These are phyloP conservation scores for Euzophera pinguis DNA, from an alignment of 2,888 invertebrate species.

Conservation along the genomic window DNA sequence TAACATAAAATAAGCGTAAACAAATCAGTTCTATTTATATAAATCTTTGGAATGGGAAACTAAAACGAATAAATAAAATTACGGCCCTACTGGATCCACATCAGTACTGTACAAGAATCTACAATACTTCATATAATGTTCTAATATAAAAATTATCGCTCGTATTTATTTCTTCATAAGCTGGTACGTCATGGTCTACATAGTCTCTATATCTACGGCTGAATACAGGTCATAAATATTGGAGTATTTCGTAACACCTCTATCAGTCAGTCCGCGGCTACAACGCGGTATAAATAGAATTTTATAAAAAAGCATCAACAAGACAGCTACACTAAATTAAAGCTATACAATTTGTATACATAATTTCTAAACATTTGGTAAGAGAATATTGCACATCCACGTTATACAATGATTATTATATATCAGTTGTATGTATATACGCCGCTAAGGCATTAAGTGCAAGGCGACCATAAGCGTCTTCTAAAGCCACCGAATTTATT, in stretches of 20 bases:
- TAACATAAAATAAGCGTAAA: not conserved
- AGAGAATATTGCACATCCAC: slow-evolving; percentile 75
- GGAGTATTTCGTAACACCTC: slow-evolving; percentile 68
- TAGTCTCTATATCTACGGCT: slow-evolving; percentile 55
- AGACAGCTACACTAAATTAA: slow-evolving; percentile 76
- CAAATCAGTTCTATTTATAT: slow-evolving; percentile 6
- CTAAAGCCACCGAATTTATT: slow-evolving; percentile 36
- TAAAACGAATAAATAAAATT: slow-evolving; percentile 17
- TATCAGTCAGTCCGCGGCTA: slow-evolving; percentile 75
- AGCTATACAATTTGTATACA: slow-evolving; percentile 77
- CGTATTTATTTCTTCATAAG: slow-evolving; percentile 60
- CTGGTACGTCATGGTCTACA: slow-evolving; percentile 50
- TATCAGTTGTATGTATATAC: slow-evolving; percentile 38
- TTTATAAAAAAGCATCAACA: slow-evolving; percentile 78
- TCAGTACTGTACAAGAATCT: slow-evolving; percentile 39
- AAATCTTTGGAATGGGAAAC: slow-evolving; percentile 9
- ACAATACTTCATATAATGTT: slow-evolving; percentile 50
- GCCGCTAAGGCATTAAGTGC: slow-evolving; percentile 59
- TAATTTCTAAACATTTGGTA: slow-evolving; percentile 74
- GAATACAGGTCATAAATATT: slow-evolving; percentile 69
- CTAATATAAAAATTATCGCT: slow-evolving; percentile 73
- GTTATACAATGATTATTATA: slow-evolving; percentile 47
- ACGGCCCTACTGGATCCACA: slow-evolving; percentile 27
- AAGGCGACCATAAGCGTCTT: slow-evolving; percentile 57
- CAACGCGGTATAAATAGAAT: slow-evolving; percentile 73